Evolutionary conservation across 2,797 vertebrate species (phyloP), one percentile per base, ranked within the genome.

Genomic region (Fratercula arctica): DNA sequence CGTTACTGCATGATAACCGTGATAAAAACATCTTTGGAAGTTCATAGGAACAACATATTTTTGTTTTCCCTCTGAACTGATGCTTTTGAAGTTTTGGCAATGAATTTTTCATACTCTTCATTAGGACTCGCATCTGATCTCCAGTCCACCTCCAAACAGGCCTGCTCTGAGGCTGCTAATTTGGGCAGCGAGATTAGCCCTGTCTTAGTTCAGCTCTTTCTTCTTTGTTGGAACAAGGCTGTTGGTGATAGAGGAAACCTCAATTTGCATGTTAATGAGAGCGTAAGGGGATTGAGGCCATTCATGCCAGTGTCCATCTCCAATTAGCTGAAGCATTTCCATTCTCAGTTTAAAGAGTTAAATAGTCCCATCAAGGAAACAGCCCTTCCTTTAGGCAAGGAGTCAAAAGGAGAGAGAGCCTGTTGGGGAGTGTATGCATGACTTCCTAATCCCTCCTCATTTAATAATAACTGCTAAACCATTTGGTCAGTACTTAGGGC

Each of bases 1-100:
- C 1, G 14, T 35, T 45, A 25, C 9, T 2, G 11, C 43, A 51
- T 3, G 10, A 70, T 26, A 53, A 39, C 14, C 0, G 0, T 2
- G 26, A n/a, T 9, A 15, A 33, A 56, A 63, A 10, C 19, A 16
- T 20, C 16, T 46, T 15, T 33, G 25, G 29, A 59, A 53, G 25
- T 25, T 68, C 56, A 23, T 15, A 59, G 13, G 26, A 29, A 25
- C 29, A 31, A 19, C 9, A 3, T 15, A 19, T 31, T 64, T 41
- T 51, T 33, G 13, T 24, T 69, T 75, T 68, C 61, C 10, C 10
- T 73, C 72, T 21, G 20, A 72, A 35, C 5, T 3, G 60, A 48
- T 10, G 29, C 25, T 16, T 69, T 59, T 29, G 81, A 80, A 59
- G 63, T 39, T 45, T 4, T 56, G 37, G 48, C 48, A 7, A 69